Evolutionary conservation across 2,888 invertebrate genomes (phyloP), one percentile per base, ranked within the genome.

Genomic region (Nomada hirtipes): DNA sequence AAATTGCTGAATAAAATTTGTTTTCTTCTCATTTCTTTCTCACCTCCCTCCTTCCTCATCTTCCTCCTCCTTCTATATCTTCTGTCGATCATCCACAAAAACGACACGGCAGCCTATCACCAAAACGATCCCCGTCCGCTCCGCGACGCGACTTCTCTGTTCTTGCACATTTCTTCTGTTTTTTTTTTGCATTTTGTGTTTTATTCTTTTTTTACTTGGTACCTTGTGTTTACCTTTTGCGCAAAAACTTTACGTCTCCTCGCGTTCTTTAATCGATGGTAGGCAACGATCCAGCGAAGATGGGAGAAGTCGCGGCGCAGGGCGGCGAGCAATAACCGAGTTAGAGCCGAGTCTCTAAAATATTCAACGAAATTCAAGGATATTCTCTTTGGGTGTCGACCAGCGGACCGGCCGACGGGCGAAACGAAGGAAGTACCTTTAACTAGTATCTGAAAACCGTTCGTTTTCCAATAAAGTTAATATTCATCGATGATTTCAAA

Each of bases 401-500:
- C 73, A 44, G n/a, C 18, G 4, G 68, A 60, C 57, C 76, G 68
- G 61, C 68, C 86, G 87, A 69, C 86, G 76, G 55, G 29, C 79
- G 65, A 86, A 85, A 77, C 53, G 77, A 87, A 85, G 75, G 84
- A 80, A 70, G 68, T 60, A 63, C 60, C 76, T 85, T 86, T 89
- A 89, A 88, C 84, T 88, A 87, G 26, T 11, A 87, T 72, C 71
- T 67, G 82, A 85, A 86, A 88, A 86, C 76, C 61, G 68, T 57
- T 79, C 78, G 59, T 82, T 79, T 74, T 78, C 29, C 63, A 65
- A 85, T 88, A 85, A 88, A 87, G 81, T 88, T 85, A 85, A 81
- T 83, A 85, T 71, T 85, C 84, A 88, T 89, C 89, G 86, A 86
- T 86, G 88, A 90, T 89, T 80, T 86, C 87, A 83, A 89, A 70